Percentiles rank a stretch among this genome's conserved stretches.
Evolutionary conservation across 2,797 vertebrate species (phyloP).

Genomic region (Anas bernieri): DNA sequence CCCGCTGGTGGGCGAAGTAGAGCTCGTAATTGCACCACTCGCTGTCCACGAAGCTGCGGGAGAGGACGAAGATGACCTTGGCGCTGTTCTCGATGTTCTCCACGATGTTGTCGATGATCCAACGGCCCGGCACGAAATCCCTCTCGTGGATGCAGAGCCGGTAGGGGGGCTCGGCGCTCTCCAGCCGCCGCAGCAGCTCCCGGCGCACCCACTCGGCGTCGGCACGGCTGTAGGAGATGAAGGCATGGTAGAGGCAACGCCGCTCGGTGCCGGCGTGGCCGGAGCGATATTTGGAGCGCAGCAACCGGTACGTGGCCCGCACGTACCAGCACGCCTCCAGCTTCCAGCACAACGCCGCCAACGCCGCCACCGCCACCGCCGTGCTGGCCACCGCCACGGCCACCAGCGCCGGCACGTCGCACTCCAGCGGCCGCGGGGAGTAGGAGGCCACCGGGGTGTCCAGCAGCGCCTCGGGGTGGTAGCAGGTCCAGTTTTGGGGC

Average conservation of each 20-base stretch:
- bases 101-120: slow-evolving; percentile 94
- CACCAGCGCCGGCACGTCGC: slow-evolving; percentile 82
- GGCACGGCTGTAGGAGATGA: slow-evolving; percentile 87
- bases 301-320: slow-evolving; percentile 82
- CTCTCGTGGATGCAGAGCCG: slow-evolving; percentile 88
- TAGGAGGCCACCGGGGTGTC: slow-evolving; percentile 80
- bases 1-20: slow-evolving; percentile 89
- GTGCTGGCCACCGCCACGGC: slow-evolving; percentile 81
- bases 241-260: slow-evolving; percentile 83
- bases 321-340: slow-evolving; percentile 86
- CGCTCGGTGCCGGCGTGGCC: slow-evolving; percentile 4
- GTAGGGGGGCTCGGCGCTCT: slow-evolving; percentile 80
- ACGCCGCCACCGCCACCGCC: slow-evolving; percentile 43
- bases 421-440: slow-evolving; percentile 76
- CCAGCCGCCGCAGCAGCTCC: slow-evolving; percentile 82
- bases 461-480: slow-evolving; percentile 82
- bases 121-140: slow-evolving; percentile 87
- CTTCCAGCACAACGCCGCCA: slow-evolving; percentile 82
- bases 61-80: slow-evolving; percentile 89
- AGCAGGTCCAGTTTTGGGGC: slow-evolving; percentile 86
- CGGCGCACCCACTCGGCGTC: slow-evolving; percentile 88
- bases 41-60: slow-evolving; percentile 86
- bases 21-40: slow-evolving; percentile 93
- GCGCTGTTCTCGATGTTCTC: slow-evolving; percentile 88
- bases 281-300: slow-evolving; percentile 83